Percentiles rank a stretch among this genome's conserved stretches.
Evolutionary conservation across 2,888 invertebrate species (phyloP).

Genomic region (Terebella lapidaria): DNA sequence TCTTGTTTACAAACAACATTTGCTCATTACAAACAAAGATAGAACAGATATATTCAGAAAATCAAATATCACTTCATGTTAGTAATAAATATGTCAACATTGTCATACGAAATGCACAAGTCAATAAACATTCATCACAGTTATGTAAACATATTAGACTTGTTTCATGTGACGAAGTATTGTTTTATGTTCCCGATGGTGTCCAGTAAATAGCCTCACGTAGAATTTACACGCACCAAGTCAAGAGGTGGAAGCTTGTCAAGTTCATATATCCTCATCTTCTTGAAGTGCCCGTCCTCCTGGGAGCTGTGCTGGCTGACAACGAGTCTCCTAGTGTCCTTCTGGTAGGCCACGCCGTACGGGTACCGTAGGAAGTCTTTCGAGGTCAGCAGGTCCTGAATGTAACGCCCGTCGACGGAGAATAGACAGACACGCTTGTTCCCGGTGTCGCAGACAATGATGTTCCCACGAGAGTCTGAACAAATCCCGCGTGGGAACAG

Average conservation of each 20-base stretch:
- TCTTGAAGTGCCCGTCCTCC: neutral
- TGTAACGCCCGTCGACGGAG: constrained; percentile 13
- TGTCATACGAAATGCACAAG: no score
- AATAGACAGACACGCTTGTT: constrained; percentile 12
- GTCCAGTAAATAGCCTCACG: no score
- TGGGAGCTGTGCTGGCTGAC: neutral
- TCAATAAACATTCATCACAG: no score
- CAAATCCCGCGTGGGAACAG: constrained; percentile 11
- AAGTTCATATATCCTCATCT: neutral
- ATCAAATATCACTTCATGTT: no score
- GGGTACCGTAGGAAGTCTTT: constrained; percentile 10
- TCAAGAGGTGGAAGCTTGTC: neutral
- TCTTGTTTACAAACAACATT: no score
- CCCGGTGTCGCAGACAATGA: constrained; percentile 19
- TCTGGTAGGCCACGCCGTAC: constrained; percentile 4
- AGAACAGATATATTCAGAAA: no score
- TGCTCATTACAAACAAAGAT: no score
- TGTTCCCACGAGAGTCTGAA: constrained; percentile 15
- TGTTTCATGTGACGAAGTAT: no score
- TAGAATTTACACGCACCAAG: no score
- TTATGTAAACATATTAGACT: no score
- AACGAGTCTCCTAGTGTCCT: neutral
- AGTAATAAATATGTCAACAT: no score
- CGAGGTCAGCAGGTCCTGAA: constrained; percentile 10
- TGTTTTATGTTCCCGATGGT: no score